Conservation (phyloP, 2,888 invertebrate genomes). For the Polietes domitor region DNA sequence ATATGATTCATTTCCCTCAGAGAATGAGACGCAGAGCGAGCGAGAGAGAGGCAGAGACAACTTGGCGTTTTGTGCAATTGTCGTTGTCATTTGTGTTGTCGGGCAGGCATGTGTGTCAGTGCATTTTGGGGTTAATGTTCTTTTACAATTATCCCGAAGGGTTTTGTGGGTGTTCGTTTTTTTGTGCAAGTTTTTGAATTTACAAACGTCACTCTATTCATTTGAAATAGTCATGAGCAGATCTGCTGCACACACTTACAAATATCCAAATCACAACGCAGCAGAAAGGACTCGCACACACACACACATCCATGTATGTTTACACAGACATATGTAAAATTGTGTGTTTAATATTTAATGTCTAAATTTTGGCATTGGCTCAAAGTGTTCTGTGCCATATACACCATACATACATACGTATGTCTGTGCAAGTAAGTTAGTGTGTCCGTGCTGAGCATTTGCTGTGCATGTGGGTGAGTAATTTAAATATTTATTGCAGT, state of each 20-base stretch:
- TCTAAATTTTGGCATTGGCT: conserved; percentile 17
- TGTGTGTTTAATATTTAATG: conserved; percentile 9
- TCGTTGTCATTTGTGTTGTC: too few relatives aligned
- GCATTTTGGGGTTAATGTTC: conserved; percentile 56
- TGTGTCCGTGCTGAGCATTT: too few relatives aligned
- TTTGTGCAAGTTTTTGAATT: neutral
- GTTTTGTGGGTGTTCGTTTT: conserved; percentile 15
- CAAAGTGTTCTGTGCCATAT: neutral
- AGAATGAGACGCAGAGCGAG: too few relatives aligned
- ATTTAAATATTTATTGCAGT: neutral
- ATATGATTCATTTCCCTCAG: too few relatives aligned
- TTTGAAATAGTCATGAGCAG: too few relatives aligned
- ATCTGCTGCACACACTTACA: neutral
- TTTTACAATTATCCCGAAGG: conserved; percentile 29
- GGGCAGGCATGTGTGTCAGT: conserved; percentile 41
- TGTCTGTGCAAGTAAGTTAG: too few relatives aligned
- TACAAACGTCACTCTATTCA: neutral
- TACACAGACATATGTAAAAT: neutral
- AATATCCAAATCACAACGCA: too few relatives aligned
- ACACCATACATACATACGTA: too few relatives aligned
- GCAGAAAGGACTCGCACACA: too few relatives aligned
- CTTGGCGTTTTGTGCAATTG: too few relatives aligned
- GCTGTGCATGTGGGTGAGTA: neutral
- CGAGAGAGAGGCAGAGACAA: too few relatives aligned
- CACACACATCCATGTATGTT: too few relatives aligned